These are phyloP conservation scores for Zaprionus vittiger DNA, from an alignment of 1,140 invertebrate genomes.

Conservation along the genomic window DNA sequence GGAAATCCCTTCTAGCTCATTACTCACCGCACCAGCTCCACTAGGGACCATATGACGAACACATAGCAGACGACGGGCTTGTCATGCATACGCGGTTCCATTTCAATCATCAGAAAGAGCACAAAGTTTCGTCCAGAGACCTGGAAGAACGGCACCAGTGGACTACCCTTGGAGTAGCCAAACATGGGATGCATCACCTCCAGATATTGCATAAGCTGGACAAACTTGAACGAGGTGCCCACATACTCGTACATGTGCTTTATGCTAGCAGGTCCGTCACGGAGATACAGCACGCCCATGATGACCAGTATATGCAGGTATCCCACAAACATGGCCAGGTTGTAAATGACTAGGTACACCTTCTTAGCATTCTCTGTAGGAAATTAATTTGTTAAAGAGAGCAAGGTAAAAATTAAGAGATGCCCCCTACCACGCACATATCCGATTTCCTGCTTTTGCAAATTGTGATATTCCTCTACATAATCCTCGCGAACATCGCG, in stretches of 20 bases:
- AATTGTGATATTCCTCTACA: constrained; percentile 90
- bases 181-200: constrained; percentile 96
- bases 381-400: not conserved
- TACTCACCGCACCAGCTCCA: constrained; percentile 92
- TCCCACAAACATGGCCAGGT: constrained; percentile 95
- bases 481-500: constrained; percentile 90
- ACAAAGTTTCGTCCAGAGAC: constrained; percentile 91
- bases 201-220: constrained; percentile 92
- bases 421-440: constrained; percentile 88
- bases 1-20: not conserved
- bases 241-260: constrained; percentile 90
- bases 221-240: constrained; percentile 92
- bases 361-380: constrained; percentile 90
- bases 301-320: constrained; percentile 92
- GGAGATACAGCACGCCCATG: constrained; percentile 90
- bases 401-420: not conserved
- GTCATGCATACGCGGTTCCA: constrained; percentile 93
- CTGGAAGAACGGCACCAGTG: constrained; percentile 88
- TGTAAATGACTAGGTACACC: constrained; percentile 95
- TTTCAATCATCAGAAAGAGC: constrained; percentile 92
- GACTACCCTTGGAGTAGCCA: constrained; percentile 92
- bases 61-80: constrained; percentile 95
- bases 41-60: constrained; percentile 91
- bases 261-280: constrained; percentile 90
- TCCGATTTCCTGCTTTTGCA: constrained; percentile 92